Base-by-base conservation (phyloP, 2,888 invertebrate species). In the Adelphocoris suturalis region DNA sequence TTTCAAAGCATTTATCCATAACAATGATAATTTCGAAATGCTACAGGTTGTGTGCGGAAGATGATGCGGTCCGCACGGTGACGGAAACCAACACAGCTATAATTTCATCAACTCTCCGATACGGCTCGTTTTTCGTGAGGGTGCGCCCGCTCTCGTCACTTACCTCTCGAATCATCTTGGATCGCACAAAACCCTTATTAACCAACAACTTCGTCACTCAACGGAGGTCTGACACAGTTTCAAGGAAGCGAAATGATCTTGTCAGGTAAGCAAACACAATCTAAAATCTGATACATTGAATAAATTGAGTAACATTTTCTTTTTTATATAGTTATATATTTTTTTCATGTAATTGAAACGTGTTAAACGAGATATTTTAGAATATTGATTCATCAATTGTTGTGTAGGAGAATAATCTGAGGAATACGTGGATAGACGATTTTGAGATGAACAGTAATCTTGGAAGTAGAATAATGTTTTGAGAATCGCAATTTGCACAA, bases 121-220 rank as follows among this genome's bases (percentile, higher is more conserved):
- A 88, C 76, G 88, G 88, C 13, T 88, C 80, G n/a, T 80, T 88
- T 78, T 88, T 88, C 80, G 88, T 88, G 28, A 19, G 78, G 78
- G 78, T 88, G 12, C 76, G 57, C 0, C 78, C 88, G 7, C n/a
- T 88, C 23, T 88, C 61, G 28, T 27, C 88, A 28, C 68, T 68
- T 0, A 78, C 52, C 14, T 7, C 68, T 23, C 57, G 27, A 28
- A 12, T 52, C 19, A 37, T 85, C 16, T 2, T 14, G 4, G 57
- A 52, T 14, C 57, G 55, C 16, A 55, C 85, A 2, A 85, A 85
- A 28, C 85, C 55, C 9, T 14, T 19, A n/a, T n/a, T n/a, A 11
- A 57, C 37, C 28, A 55, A 55, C 37, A 19, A 19, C 11, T 28
- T 85, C 2, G 57, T 57, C 5, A 52, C 52, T 11, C 84, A 84